Evolutionary conservation across 2,888 invertebrate species (phyloP), one percentile per base, ranked within the genome.

Genomic region (Drosophila lacicola): DNA sequence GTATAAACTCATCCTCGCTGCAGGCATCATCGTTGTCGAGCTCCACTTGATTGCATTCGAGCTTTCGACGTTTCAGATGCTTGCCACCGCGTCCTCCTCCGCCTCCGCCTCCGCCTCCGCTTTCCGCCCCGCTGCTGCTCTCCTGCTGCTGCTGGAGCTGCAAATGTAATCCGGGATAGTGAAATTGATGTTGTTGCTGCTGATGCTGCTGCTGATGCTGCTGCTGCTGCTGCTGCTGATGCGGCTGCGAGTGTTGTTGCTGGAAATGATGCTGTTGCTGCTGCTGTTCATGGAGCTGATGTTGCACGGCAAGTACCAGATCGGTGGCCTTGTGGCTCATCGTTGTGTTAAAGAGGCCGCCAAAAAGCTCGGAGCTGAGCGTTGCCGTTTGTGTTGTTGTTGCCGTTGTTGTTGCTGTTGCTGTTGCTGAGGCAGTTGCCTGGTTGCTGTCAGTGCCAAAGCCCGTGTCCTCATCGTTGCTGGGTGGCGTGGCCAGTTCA

Each of bases 1-100:
- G 89, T 76, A 91, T 91, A 58, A 92, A 92, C 58, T 91, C 92
- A 79, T 92, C 92, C 74, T 92, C 92, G 77, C 92, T 92, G 84
- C 92, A 92, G 56, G 92, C 92, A 86, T 92, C 92, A 67, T 92
- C 92, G 69, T 91, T 92, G 79, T 92, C 92, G 66, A 92, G 80
- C 60, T 92, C 91, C 54, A 92, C 90, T 49, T 84, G 82, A 17
- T 89, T 88, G 70, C 66, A 83, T 70, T 91, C 91, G 45, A 91
- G 82, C 74, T 90, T 90, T 66, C 85, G 90, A 39, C 92, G 90
- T 56, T 92, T 92, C 14, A 89, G 78, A 17, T 79, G 62, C 61
- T 83, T 84, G 19, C 83, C 86, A 10, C 78, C 74, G 33, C 74
- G 78, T 54, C 50, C 45, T 25, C 21, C 50, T 13, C 39, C 64